Evolutionary conservation across 1,140 invertebrate species (phyloP), one percentile per base, ranked within the genome.

Genomic region (Meteorus sp.): DNA sequence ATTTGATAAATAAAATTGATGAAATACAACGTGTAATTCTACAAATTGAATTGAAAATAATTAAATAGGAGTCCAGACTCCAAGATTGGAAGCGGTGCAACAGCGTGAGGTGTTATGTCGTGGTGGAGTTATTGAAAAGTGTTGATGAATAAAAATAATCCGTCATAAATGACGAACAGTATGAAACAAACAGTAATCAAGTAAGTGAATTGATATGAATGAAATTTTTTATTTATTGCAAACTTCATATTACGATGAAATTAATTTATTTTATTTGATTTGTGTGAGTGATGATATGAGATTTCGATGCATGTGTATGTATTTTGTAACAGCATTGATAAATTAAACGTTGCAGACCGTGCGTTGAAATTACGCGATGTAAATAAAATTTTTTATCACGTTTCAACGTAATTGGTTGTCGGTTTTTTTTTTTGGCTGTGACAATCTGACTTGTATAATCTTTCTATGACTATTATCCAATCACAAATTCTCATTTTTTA

Each of bases 181-280:
- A 75, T 79, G 73, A 79, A 79, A 65, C 77, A 78, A 37, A 79
- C 77, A 3, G 77, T 79, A 23, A 79, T 79, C 52, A 79, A 77
- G 77, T 78, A 69, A 79, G 76, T 77, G 27, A 51, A 51, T 51
- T 31, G 20, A 33, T 51, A 17, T 33, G 3, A 15, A 7, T 33
- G 33, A 5, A 29, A 29, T 29, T n/a, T n/a, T n/a, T n/a, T n/a
- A n/a, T n/a, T n/a, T n/a, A n/a, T n/a, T n/a, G n/a, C n/a, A n/a
- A n/a, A n/a, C n/a, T n/a, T n/a, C n/a, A 7, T 45, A 20, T 19
- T 45, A 22, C 6, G 3, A 25, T 13, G 29, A 11, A 20, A 25
- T 27, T 29, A 25, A 50, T 25, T 29, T 50, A 4, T 50, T 4
- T 9, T 27, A 25, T 50, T 25, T 25, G 7, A 2, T 25, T n/a